phyloP scores from a whole-genome alignment of 2,113 vertebrate genomes.

The Thamnaconus septentrionalis region DNA sequence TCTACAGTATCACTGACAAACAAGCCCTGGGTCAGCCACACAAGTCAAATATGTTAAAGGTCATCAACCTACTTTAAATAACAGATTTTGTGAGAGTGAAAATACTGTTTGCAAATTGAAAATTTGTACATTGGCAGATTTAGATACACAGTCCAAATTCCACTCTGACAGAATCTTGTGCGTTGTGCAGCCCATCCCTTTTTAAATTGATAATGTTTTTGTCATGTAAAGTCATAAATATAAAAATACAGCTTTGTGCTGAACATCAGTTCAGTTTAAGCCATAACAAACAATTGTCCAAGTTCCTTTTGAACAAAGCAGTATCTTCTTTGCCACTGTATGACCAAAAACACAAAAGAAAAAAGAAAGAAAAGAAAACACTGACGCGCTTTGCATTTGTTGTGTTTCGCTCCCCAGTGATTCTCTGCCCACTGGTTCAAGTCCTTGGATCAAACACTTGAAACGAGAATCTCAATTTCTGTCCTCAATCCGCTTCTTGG shows the following conservation, averaged over 20 bases:
- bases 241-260: not conserved
- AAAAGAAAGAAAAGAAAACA: not conserved
- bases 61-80: too few species aligned
- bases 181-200: too few species aligned
- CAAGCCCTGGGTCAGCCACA: too few species aligned
- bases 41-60: too few species aligned
- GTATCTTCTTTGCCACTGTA: slow-evolving; percentile 7
- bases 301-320: slow-evolving; percentile 43
- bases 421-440: not conserved
- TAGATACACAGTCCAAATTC: too few species aligned
- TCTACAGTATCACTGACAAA: too few species aligned
- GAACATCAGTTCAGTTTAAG: slow-evolving; percentile 3
- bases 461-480: slow-evolving; percentile 38
- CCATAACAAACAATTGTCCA: slow-evolving; percentile 15
- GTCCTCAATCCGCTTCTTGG: slow-evolving; percentile 70
- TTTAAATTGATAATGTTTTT: too few species aligned
- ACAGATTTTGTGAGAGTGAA: too few species aligned
- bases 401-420: not conserved
- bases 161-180: too few species aligned
- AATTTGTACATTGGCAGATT: too few species aligned
- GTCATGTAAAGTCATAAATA: slow-evolving; percentile 48
- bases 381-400: not conserved
- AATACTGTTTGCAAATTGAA: too few species aligned
- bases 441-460: slow-evolving; percentile 7
- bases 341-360: slow-evolving; percentile 5